Base-by-base conservation (phyloP, 2,113 vertebrate species). In the Syrmaticus mikado region DNA sequence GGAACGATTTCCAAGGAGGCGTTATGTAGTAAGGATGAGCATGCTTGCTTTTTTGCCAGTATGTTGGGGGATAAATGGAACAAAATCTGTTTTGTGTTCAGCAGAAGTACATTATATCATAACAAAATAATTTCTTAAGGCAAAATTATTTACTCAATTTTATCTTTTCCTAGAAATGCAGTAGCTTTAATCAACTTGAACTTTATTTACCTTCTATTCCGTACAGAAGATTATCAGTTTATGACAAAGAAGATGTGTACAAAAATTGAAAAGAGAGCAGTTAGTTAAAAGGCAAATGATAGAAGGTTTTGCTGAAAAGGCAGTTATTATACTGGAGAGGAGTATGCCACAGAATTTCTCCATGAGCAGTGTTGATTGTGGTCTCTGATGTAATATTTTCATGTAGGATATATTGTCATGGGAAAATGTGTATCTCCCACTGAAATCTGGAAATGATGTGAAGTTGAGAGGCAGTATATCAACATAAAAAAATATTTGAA, bases 331-430 rank as follows among this genome's bases (percentile, higher is more conserved):
- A 46, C 34, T 78, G 32, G 46, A 50, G 21, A 25, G 43, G 71
- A 71, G 24, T 64, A 46, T 43, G 50, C 25, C 45, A 41, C 18
- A 86, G 61, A 90, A 86, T 81, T 89, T 46, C 41, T 85, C 11
- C 24, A 55, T 55, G 55, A 95, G 12, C 38, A 34, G 32, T 55
- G 68, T 60, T 84, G 41, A 38, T 84, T n/a, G 90, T 71, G 61
- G 58, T 71, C 28, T 75, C 46, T 93, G 78, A 79, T 82, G 87
- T 72, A 87, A 46, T 92, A 60, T 74, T 89, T 93, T 87, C 28
- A 18, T 28, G 46, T 46, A 22, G n/a, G 28, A 38, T 58, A 15
- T 67, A 8, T 60, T 82, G 24, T 64, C 34, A 77, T 32, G 55
- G 24, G 50, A 74, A 90, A 88, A 77, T 57, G 20, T 40, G 32